Conservation (phyloP, 2,797 vertebrate species). For the Malacoctenus gilli region DNA sequence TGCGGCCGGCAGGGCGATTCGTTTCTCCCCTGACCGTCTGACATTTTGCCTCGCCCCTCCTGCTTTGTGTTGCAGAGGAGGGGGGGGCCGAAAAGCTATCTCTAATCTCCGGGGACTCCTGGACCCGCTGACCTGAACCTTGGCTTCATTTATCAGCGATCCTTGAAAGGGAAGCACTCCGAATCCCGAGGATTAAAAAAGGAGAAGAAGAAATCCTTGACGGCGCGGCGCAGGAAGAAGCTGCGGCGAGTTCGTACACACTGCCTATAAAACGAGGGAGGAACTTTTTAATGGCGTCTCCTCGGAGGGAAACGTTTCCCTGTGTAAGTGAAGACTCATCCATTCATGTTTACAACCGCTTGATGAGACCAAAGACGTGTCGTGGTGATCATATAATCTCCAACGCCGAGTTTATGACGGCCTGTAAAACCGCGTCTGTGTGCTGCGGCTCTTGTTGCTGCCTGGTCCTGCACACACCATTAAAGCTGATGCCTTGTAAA, state of each 20-base stretch:
- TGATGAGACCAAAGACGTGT: conserved; percentile 35
- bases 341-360: conserved; percentile 49
- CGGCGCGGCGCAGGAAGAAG: background rate
- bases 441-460: conserved; percentile 5
- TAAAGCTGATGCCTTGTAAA: conserved; percentile 55
- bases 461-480: conserved; percentile 16
- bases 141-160: conserved; percentile 35
- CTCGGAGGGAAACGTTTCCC: conserved; percentile 5
- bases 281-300: conserved; percentile 8
- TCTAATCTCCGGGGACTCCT: conserved; percentile 37
- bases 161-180: conserved; percentile 17
- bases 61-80: conserved; percentile 23
- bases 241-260: background rate
- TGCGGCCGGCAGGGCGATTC: background rate
- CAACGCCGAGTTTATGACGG: conserved; percentile 7
- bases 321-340: conserved; percentile 14
- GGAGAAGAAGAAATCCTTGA: conserved; percentile 14
- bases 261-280: background rate
- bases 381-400: conserved; percentile 41
- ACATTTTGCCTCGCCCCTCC: conserved; percentile 25
- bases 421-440: conserved; percentile 28
- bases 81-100: conserved; percentile 28
- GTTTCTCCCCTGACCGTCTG: conserved; percentile 16
- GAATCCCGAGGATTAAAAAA: conserved; percentile 16
- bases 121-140: conserved; percentile 27